phyloP scores from a whole-genome alignment of 2,797 vertebrate genomes.

The Poliocrania exsul region DNA sequence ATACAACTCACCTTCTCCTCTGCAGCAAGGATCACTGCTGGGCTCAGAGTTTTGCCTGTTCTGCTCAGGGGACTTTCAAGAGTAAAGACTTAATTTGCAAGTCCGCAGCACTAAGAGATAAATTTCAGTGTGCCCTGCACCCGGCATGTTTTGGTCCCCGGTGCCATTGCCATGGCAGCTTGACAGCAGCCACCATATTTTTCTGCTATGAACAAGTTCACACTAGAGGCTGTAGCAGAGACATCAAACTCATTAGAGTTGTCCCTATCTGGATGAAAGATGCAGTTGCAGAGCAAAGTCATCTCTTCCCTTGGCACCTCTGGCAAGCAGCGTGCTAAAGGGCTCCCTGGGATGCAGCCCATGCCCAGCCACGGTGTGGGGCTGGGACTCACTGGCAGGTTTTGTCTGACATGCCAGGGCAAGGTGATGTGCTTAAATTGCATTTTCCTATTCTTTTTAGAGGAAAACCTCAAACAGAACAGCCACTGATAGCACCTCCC shows the following conservation, averaged over 20 bases:
- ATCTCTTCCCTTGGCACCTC: background rate
- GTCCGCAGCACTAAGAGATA: background rate
- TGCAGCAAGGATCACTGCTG: background rate
- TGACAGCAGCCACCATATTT: background rate
- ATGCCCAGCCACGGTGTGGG: rapidly evolving
- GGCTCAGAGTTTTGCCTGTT: background rate
- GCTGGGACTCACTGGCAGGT: rapidly evolving
- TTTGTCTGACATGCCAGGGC: background rate
- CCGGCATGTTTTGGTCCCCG: background rate
- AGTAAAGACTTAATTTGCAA: background rate
- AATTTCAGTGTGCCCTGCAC: background rate
- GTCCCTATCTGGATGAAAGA: background rate
- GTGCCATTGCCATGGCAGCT: background rate
- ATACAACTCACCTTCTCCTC: background rate
- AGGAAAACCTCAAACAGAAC: rapidly evolving
- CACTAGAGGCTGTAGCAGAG: background rate
- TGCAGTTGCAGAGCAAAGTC: background rate
- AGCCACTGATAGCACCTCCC: rapidly evolving
- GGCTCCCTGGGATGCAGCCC: background rate
- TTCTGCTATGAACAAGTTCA: background rate
- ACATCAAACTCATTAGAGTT: background rate
- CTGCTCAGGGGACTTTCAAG: background rate
- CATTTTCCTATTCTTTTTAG: background rate
- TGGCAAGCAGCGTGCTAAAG: rapidly evolving
- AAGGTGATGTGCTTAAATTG: background rate